Conservation (phyloP, 2,888 invertebrate species). For the Lasioglossum lativentre region DNA sequence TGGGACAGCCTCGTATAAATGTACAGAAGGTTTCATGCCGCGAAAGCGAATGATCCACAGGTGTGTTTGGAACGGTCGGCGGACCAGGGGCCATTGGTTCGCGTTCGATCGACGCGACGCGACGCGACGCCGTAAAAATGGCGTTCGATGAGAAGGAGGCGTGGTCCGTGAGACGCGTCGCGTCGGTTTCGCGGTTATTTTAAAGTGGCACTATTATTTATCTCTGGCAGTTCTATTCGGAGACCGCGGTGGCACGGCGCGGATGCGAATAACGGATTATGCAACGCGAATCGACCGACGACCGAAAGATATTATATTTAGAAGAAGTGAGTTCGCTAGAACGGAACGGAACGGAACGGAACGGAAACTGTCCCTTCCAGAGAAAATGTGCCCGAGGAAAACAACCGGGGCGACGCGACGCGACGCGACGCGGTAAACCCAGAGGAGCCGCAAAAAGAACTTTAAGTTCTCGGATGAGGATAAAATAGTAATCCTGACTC, state of each 20-base stretch:
- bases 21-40: neutral
- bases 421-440: neutral
- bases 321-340: constrained; percentile 9
- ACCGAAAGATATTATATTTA: constrained; percentile 32
- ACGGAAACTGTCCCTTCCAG: neutral
- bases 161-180: neutral
- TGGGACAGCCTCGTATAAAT: neutral
- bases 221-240: constrained; percentile 15
- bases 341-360: neutral
- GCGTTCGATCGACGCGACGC: neutral
- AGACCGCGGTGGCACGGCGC: neutral
- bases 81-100: neutral
- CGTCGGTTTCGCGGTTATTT: constrained; percentile 18
- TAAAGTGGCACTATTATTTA: constrained; percentile 4
- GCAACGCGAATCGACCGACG: constrained; percentile 12
- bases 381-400: neutral
- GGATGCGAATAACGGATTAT: constrained; percentile 19
- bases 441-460: neutral
- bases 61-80: neutral
- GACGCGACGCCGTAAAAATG: neutral
- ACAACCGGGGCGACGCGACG: too few relatives aligned
- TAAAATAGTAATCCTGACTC: neutral
- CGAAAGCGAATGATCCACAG: neutral
- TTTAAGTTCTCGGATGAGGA: neutral
- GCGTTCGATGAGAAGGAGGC: neutral